Conservation (phyloP, 2,797 vertebrate genomes). For the Apodemus agrarius region DNA sequence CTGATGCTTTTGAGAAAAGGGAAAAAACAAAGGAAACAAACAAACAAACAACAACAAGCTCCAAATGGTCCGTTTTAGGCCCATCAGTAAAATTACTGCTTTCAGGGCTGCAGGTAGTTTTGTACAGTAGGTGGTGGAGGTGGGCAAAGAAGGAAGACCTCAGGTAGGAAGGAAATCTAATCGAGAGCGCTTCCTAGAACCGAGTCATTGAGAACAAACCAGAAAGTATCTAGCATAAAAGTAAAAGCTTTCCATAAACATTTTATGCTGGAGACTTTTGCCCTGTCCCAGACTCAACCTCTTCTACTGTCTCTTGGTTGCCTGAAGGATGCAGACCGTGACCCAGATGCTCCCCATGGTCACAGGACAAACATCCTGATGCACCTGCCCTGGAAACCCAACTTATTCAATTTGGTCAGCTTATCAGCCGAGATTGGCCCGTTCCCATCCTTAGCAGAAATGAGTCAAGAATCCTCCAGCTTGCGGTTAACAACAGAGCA, state of each 20-base stretch:
- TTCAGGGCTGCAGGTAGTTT: slow-evolving; percentile 79
- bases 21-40: too few relatives aligned
- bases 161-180: slow-evolving; percentile 73
- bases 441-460: background rate
- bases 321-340: background rate
- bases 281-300: slow-evolving; percentile 43
- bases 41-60: too few relatives aligned
- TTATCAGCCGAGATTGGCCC: background rate
- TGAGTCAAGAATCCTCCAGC: background rate
- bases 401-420: background rate
- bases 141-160: slow-evolving; percentile 73
- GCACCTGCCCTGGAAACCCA: background rate
- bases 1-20: background rate
- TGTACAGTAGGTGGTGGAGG: slow-evolving; percentile 35
- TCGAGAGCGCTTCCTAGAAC: slow-evolving; percentile 68
- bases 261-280: background rate
- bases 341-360: background rate
- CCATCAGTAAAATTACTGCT: slow-evolving; percentile 78
- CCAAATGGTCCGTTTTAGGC: background rate
- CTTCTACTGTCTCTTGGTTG: slow-evolving; percentile 67
- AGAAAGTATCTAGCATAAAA: slow-evolving; percentile 54
- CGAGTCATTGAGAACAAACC: slow-evolving; percentile 24
- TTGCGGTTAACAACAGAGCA: background rate
- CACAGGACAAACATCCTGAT: slow-evolving; percentile 27
- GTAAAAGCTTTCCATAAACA: slow-evolving; percentile 67